Evolutionary conservation across 1,140 invertebrate species (phyloP), one percentile per base, ranked within the genome.

Genomic region (Coenobita brevimanus): DNA sequence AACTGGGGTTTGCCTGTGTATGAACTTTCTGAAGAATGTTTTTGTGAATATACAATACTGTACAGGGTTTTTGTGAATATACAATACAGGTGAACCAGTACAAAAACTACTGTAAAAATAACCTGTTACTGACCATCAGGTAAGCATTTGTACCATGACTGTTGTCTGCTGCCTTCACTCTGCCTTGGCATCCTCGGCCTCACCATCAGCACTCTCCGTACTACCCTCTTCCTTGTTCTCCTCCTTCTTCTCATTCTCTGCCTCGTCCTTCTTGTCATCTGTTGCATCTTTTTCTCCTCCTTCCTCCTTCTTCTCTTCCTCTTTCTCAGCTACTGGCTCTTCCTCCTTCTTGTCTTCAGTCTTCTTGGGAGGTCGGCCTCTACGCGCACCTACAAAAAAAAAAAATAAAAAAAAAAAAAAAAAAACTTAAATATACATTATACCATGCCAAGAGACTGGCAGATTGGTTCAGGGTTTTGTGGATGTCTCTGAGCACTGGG

Each of bases 91-190:
- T n/a, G n/a, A n/a, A n/a, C n/a, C n/a, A n/a, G n/a, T n/a, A n/a
- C n/a, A n/a, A n/a, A n/a, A n/a, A n/a, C n/a, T n/a, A 17, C 17
- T 50, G 46, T 50, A 50, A 17, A 8, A 50, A 17, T 50, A 50
- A 50, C 17, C 46, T 17, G 24, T 1, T 43, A 71, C 84, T 79
- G 33, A 87, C 84, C 84, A 87, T 87, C 84, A 87, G 84, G 84
- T 87, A 87, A 80, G 36, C 43, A 87, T 80, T 87, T 87, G 84
- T 87, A 87, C 84, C 84, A 87, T 71, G 62, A 76, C 84, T 80
- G 38, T 36, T 17, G 30, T 80, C 27, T 50, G 13, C 13, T 80
- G 27, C 76, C 62, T 78, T 87, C 84, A 87, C 64, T 87, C 84
- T 27, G 41, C 46, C 75, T 87, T 87, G n/a, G 71, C 75, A 38